A percentile compares a stretch with the other conserved stretches of the same genome.
Evolutionary conservation across 2,113 vertebrate genomes (phyloP).

Genomic region (Odocoileus virginianus): DNA sequence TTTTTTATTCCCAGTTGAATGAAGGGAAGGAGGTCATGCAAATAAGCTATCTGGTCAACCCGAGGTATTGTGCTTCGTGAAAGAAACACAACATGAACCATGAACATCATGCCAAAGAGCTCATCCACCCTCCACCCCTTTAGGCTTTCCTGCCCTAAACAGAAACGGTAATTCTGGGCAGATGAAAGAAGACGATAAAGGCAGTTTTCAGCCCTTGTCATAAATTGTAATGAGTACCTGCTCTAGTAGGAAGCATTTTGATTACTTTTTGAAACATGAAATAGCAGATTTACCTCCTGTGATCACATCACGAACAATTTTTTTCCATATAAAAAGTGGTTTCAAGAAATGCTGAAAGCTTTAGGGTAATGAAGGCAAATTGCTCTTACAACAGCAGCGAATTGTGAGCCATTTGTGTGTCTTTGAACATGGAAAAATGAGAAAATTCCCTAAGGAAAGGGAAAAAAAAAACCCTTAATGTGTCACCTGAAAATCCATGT

Average conservation of each 20-base stretch:
- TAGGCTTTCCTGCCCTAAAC: not conserved
- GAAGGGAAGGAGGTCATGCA: not conserved
- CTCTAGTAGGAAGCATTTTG: not conserved
- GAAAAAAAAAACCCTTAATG: not conserved
- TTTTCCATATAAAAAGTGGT: constrained; percentile 31
- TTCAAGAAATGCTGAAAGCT: constrained; percentile 44
- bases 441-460: not conserved
- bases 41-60: not conserved
- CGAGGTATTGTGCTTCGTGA: not conserved
- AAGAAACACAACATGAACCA: not conserved
- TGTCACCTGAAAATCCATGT: constrained; percentile 47
- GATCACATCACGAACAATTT: not conserved
- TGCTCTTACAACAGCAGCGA: not conserved
- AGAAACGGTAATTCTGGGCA: not conserved
- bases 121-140: not conserved
- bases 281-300: not conserved
- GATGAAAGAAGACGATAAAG: not conserved
- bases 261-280: constrained; percentile 44
- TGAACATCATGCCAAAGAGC: not conserved
- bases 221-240: constrained; percentile 9
- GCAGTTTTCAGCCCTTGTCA: constrained; percentile 28
- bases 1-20: not conserved
- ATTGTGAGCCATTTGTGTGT: not conserved
- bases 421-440: constrained; percentile 10
- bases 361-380: constrained; percentile 49